These are phyloP conservation scores for Drosophila ambigua DNA, from an alignment of 1,140 invertebrate genomes.

Conservation along the genomic window DNA sequence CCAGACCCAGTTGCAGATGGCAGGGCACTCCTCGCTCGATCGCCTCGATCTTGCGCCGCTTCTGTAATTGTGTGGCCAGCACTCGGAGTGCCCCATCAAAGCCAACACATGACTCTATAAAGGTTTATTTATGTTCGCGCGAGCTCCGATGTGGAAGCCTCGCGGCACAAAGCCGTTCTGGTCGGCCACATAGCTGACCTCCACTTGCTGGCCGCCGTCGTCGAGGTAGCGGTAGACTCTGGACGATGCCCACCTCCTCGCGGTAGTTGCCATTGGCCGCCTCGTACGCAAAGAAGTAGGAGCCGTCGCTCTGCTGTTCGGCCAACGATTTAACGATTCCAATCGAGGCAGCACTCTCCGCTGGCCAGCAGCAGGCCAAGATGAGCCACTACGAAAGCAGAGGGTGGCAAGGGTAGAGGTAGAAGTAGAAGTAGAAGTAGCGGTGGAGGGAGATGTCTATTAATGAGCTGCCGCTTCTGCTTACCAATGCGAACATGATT, in stretches of 20 bases:
- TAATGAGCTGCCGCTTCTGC: conserved; percentile 35
- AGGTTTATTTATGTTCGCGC: conserved; percentile 45
- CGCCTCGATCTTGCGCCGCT: conserved; percentile 10
- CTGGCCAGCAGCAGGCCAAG: conserved; percentile 28
- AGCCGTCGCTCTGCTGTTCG: conserved; percentile 72
- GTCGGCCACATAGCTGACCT: conserved; percentile 88
- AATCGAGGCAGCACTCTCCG: conserved; percentile 32
- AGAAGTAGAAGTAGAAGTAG: not conserved
- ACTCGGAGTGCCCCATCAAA: conserved; percentile 35
- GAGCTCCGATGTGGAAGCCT: conserved; percentile 85
- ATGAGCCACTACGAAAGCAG: conserved; percentile 10
- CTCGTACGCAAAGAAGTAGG: conserved; percentile 75
- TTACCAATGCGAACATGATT: conserved; percentile 79
- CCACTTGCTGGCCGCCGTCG: conserved; percentile 88
- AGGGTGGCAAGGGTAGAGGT: not conserved
- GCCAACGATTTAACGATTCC: conserved; percentile 60
- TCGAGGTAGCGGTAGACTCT: conserved; percentile 86
- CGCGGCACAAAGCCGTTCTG: conserved; percentile 88
- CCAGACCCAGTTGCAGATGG: conserved; percentile 18
- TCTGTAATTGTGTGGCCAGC: conserved; percentile 35
- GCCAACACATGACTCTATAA: conserved; percentile 20
- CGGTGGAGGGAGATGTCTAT: not conserved
- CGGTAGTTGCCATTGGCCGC: conserved; percentile 71
- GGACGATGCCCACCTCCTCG: conserved; percentile 70
- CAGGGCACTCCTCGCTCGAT: conserved; percentile 15